Evolutionary conservation across 92 coral and sea anemone genomes (phyloP).

Genomic region (Muricea muricata): DNA sequence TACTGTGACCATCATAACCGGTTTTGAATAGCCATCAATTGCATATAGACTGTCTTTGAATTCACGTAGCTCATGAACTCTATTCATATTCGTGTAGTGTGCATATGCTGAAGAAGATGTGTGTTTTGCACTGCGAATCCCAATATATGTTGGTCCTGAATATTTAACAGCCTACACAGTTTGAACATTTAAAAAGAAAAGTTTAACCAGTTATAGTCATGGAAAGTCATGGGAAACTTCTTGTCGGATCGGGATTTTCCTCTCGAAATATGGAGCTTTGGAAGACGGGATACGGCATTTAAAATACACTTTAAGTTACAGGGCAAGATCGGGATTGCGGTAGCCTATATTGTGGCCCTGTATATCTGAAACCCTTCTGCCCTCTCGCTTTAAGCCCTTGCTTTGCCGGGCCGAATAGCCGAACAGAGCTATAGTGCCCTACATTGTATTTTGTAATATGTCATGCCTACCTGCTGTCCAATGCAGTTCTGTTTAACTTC

Average conservation of each 20-base stretch:
- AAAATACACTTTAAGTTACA: no score
- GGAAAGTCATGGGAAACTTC: not conserved
- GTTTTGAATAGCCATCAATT: not conserved
- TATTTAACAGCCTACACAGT: not conserved
- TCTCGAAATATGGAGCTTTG: no score
- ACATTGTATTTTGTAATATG: no score
- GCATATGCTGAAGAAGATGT: not conserved
- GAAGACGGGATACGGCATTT: no score
- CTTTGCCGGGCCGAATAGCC: no score
- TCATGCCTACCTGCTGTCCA: constrained; percentile 9
- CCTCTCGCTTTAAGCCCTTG: no score
- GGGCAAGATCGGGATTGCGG: no score
- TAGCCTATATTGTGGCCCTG: no score
- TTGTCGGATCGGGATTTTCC: no score
- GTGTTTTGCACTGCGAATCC: constrained; percentile 13
- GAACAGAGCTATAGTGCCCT: no score
- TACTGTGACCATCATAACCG: not conserved
- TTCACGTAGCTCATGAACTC: not conserved
- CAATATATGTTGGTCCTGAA: not conserved
- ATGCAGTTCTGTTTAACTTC: constrained; percentile 20
- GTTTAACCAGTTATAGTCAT: not conserved
- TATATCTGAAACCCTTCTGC: no score
- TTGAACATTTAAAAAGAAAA: not conserved
- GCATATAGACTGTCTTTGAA: not conserved
- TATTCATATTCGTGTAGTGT: not conserved